phyloP scores from a whole-genome alignment of 2,888 invertebrate species.

The Cremastobaeus sp. region DNA sequence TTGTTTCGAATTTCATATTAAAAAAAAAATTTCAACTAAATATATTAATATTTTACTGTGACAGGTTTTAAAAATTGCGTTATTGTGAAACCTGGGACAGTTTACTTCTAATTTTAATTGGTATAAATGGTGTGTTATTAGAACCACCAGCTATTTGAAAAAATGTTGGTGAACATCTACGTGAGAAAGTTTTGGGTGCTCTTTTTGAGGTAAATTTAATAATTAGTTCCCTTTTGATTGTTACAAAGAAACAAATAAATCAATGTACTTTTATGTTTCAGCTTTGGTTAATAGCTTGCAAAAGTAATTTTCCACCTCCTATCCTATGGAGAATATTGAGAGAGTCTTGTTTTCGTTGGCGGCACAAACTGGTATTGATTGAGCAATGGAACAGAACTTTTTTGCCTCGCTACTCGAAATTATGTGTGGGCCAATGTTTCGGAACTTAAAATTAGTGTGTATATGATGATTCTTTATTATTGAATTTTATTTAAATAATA shows the following conservation, averaged over 20 bases:
- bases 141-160: no score
- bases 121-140: no score
- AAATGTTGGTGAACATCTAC: no score
- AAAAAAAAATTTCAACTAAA: no score
- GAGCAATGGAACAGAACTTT: conserved; percentile 98
- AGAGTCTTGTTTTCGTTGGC: conserved; percentile 95
- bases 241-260: no score
- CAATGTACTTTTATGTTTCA: conserved; percentile 67
- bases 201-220: conserved; percentile 10
- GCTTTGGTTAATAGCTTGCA: conserved; percentile 86
- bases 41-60: no score
- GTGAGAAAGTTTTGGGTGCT: no score
- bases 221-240: no score
- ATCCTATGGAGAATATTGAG: conserved; percentile 96
- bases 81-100: no score
- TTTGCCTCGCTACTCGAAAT: conserved; percentile 88
- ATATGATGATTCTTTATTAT: background rate
- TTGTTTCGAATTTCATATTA: no score
- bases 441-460: background rate
- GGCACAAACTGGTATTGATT: conserved; percentile 94
- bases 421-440: conserved; percentile 91
- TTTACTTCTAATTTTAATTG: no score
- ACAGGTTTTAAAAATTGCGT: no score
- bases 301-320: conserved; percentile 94
- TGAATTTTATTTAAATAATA: background rate